A percentile compares a stretch with the other conserved stretches of the same genome.
Evolutionary conservation across 2,888 invertebrate species (phyloP).

Genomic region (Ariolimax columbianus): DNA sequence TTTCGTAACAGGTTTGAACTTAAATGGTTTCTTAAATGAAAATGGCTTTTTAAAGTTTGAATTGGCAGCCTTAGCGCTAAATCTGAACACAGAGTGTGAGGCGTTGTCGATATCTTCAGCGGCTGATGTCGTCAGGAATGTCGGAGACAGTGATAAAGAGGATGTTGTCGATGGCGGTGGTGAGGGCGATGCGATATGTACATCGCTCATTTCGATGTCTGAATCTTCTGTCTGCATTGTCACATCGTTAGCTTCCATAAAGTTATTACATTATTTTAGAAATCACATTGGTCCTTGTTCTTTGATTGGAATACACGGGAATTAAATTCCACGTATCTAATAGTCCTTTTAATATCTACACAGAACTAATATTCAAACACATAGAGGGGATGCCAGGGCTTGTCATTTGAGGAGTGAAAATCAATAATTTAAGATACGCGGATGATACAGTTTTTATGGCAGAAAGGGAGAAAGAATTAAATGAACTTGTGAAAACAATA

Average conservation of each 20-base stretch:
- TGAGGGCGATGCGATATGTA: slow-evolving; percentile 2
- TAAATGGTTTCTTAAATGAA: slow-evolving; percentile 43
- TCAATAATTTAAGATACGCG: no score
- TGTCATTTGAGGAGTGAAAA: no score
- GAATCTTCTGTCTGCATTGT: slow-evolving; percentile 32
- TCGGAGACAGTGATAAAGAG: slow-evolving; percentile 9
- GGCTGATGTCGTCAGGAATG: slow-evolving; percentile 5
- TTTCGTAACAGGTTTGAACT: slow-evolving; percentile 33
- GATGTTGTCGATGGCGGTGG: no score
- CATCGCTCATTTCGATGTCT: slow-evolving; percentile 45
- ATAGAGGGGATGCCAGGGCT: no score
- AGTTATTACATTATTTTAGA: background rate
- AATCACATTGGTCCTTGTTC: background rate
- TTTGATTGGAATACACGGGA: background rate
- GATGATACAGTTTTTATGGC: no score
- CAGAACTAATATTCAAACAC: no score
- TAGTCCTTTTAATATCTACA: no score
- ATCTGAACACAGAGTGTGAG: slow-evolving; percentile 15
- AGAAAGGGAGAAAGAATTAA: no score
- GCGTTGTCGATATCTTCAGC: background rate
- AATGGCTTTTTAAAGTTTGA: slow-evolving; percentile 26
- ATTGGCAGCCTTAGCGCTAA: background rate
- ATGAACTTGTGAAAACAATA: no score
- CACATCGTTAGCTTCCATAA: background rate
- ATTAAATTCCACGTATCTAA: background rate